phyloP scores from a whole-genome alignment of 2,888 invertebrate species.

The Idaea aversata region DNA sequence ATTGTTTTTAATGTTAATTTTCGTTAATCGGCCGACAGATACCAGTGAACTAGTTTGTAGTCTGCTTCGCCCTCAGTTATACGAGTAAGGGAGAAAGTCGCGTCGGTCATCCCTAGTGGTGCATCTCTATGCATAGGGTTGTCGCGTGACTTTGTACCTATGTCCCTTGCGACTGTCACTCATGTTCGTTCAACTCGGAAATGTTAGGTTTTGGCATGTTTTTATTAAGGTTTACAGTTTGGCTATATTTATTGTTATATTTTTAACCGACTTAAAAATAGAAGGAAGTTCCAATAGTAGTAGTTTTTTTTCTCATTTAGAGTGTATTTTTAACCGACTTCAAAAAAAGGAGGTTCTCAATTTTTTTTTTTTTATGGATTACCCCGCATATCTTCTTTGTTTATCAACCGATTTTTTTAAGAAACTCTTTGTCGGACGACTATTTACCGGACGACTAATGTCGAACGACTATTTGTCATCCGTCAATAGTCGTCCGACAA shows the following conservation, averaged over 20 bases:
- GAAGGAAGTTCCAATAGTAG: too few species aligned
- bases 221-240: constrained; percentile 20
- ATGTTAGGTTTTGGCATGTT: constrained; percentile 18
- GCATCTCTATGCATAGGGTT: constrained; percentile 41
- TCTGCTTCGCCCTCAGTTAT: background rate
- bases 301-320: too few species aligned
- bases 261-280: too few species aligned
- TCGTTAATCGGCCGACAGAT: background rate
- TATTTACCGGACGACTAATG: too few species aligned
- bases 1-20: background rate
- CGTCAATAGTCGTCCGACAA: too few species aligned
- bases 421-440: too few species aligned
- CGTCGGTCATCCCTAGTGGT: constrained; percentile 45
- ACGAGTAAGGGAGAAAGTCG: constrained; percentile 31
- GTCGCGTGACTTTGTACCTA: constrained; percentile 25
- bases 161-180: constrained; percentile 33
- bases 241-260: background rate
- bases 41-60: background rate
- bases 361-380: too few species aligned
- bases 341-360: too few species aligned
- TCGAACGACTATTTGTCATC: too few species aligned
- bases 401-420: too few species aligned
- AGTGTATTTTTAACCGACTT: too few species aligned
- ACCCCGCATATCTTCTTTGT: too few species aligned
- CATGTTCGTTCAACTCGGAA: constrained; percentile 21